Percentiles rank a stretch among this genome's conserved stretches.
These are phyloP conservation scores for Oreochromis mossambicus DNA, from an alignment of 2,797 vertebrate genomes.

Conservation along the genomic window DNA sequence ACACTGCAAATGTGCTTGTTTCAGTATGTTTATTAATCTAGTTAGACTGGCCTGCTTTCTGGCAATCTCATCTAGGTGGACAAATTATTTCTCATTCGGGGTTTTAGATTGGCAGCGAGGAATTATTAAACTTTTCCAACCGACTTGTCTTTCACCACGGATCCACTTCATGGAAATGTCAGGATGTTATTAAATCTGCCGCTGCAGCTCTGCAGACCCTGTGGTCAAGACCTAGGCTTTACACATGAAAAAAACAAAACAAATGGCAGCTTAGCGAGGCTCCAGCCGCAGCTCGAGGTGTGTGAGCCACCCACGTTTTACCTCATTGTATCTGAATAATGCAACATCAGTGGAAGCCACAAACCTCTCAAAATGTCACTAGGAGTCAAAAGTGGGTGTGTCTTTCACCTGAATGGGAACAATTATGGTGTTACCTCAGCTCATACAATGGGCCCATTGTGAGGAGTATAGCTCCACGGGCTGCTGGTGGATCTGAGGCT, in stretches of 20 bases:
- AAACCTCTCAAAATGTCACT: constrained; percentile 39
- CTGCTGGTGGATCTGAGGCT: constrained; percentile 64
- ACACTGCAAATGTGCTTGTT: not conserved
- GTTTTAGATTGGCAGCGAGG: constrained; percentile 20
- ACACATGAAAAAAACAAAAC: constrained; percentile 3
- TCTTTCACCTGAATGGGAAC: constrained; percentile 68
- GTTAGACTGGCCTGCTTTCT: not conserved
- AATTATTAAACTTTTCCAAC: constrained; percentile 37
- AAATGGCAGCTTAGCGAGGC: constrained; percentile 15
- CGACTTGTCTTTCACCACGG: constrained; percentile 21
- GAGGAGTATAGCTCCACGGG: constrained; percentile 27
- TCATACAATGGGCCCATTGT: constrained; percentile 67
- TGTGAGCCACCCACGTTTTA: constrained; percentile 17
- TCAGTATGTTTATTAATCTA: constrained; percentile 3
- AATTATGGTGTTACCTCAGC: constrained; percentile 66
- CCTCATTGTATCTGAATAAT: constrained; percentile 43
- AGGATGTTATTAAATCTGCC: constrained; percentile 54
- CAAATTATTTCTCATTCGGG: not conserved
- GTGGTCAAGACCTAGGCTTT: not conserved
- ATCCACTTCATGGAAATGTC: constrained; percentile 34
- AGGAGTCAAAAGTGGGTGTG: constrained; percentile 41
- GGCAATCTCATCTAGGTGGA: not conserved
- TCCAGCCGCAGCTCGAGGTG: constrained; percentile 29
- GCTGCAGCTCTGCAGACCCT: constrained; percentile 15
- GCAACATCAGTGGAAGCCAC: constrained; percentile 27